These are phyloP conservation scores for Bombus cullumanus DNA, from an alignment of 1,140 invertebrate species.

Conservation along the genomic window DNA sequence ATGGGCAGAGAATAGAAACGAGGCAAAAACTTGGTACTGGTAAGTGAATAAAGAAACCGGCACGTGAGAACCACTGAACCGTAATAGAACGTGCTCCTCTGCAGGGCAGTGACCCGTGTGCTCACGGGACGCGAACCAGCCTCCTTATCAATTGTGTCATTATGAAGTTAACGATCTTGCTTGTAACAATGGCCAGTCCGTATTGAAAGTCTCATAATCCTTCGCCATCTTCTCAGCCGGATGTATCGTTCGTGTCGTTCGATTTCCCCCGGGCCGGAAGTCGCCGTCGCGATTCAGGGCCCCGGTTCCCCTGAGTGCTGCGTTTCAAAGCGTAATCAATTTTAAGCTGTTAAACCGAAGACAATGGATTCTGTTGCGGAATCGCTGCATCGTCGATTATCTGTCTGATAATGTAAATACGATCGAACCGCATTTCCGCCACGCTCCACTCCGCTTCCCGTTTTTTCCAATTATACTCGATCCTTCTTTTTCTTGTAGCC, in stretches of 20 bases:
- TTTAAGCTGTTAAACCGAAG: slow-evolving; percentile 48
- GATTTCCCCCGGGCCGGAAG: slow-evolving; percentile 64
- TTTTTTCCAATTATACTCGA: neutral
- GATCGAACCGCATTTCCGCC: neutral
- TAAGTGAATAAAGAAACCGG: slow-evolving; percentile 10
- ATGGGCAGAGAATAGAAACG: neutral
- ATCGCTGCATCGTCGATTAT: neutral
- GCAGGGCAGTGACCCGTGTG: slow-evolving; percentile 57
- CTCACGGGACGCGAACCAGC: slow-evolving; percentile 51
- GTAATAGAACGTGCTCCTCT: slow-evolving; percentile 56
- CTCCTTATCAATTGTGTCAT: slow-evolving; percentile 73
- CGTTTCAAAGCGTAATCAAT: slow-evolving; percentile 60
- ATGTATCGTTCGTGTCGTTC: slow-evolving; percentile 63
- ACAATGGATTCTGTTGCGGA: slow-evolving; percentile 27
- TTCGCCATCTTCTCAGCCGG: slow-evolving; percentile 54
- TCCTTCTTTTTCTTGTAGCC: neutral
- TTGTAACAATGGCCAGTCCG: slow-evolving; percentile 57
- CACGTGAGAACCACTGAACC: slow-evolving; percentile 60
- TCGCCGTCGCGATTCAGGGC: slow-evolving; percentile 55
- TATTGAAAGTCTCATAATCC: slow-evolving; percentile 67
- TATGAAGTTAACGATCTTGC: slow-evolving; percentile 73
- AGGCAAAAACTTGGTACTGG: neutral
- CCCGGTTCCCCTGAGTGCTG: neutral
- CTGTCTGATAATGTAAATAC: slow-evolving; percentile 23
- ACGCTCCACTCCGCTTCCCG: neutral